These are phyloP conservation scores for Oryzias celebensis DNA, from an alignment of 2,113 vertebrate genomes.

Conservation along the genomic window DNA sequence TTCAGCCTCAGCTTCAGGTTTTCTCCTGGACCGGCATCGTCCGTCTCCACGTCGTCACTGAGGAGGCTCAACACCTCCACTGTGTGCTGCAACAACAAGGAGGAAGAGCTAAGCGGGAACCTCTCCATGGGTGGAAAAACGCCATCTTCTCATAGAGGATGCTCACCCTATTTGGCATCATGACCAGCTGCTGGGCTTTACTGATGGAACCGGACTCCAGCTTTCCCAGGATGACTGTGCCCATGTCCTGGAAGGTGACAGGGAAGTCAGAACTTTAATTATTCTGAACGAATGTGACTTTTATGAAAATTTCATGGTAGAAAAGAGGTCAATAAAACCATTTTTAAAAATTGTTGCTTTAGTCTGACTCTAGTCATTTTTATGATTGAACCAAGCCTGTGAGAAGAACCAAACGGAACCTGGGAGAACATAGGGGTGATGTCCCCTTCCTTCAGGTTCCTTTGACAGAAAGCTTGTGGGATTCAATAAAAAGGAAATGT, in stretches of 20 bases:
- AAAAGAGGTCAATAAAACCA: too few species aligned
- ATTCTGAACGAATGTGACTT: too few species aligned
- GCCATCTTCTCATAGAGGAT: neutral
- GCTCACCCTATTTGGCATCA: slow-evolving; percentile 99
- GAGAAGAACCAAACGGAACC: too few species aligned
- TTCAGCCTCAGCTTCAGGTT: slow-evolving; percentile 97
- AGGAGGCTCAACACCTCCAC: slow-evolving; percentile 97
- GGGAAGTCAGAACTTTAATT: neutral
- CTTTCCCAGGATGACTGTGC: slow-evolving; percentile 96
- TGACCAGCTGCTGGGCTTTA: slow-evolving; percentile 97
- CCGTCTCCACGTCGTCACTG: slow-evolving; percentile 97
- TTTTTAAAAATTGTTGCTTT: too few species aligned
- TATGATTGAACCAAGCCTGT: too few species aligned
- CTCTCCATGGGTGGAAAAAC: neutral
- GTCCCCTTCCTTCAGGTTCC: too few species aligned
- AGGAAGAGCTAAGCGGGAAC: slow-evolving; percentile 6
- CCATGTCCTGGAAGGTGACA: slow-evolving; percentile 87
- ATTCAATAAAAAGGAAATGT: too few species aligned
- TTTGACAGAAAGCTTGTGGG: too few species aligned
- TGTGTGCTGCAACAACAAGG: slow-evolving; percentile 83
- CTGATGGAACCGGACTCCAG: slow-evolving; percentile 94
- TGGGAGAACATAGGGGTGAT: too few species aligned
- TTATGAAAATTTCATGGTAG: too few species aligned
- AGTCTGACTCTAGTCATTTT: too few species aligned
- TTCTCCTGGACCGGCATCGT: slow-evolving; percentile 93